Conservation (phyloP, 2,797 vertebrate species). For the Poecilia picta region DNA sequence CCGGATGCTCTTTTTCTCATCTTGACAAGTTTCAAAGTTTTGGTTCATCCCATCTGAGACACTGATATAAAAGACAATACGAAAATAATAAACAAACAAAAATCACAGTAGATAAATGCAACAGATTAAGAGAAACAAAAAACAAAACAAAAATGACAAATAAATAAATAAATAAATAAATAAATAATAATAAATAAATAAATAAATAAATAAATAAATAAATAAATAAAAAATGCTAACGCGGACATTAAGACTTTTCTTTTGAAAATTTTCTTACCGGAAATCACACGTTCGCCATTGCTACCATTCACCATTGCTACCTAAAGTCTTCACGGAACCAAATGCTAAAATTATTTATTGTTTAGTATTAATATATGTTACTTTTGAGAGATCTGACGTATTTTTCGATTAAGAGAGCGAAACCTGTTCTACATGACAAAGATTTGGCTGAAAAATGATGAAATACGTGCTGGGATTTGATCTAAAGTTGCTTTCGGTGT, state of each 20-base stretch:
- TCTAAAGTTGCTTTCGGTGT: conserved; percentile 49
- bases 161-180: no score
- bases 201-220: not conserved
- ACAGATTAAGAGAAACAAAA: not conserved
- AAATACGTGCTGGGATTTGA: not conserved
- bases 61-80: no score
- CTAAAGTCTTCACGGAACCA: conserved; percentile 23
- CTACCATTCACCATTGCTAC: not conserved
- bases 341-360: conserved; percentile 9
- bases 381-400: rapidly evolving
- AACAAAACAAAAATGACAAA: not conserved
- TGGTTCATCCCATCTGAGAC: no score
- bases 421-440: rapidly evolving
- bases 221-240: not conserved
- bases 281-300: rapidly evolving
- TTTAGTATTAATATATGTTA: not conserved
- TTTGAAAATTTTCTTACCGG: conserved; percentile 36
- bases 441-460: rapidly evolving
- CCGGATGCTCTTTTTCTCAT: no score
- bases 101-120: no score
- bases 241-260: conserved; percentile 20
- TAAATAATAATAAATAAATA: no score
- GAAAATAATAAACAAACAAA: no score
- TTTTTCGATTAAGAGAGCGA: rapidly evolving
- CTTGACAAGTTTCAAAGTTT: no score